Base-by-base conservation (phyloP, 1,140 invertebrate genomes). In the Linepithema humile region DNA sequence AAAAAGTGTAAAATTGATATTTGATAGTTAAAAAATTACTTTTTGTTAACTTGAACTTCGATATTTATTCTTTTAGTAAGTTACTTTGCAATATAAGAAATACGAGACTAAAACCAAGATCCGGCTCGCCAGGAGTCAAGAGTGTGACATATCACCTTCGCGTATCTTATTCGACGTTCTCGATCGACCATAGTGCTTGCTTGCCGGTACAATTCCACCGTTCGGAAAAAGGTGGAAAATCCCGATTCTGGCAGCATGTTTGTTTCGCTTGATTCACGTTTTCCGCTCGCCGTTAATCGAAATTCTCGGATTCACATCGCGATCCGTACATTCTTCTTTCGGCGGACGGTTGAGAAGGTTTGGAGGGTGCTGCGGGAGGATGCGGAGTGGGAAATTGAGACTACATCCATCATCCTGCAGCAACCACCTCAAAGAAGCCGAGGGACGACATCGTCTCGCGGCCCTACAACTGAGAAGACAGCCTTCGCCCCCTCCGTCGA, bases 361-460 rank as follows among this genome's bases (percentile, higher is more conserved):
- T 38, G 50, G 72, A 64, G 32, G 53, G 53, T 20, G 6, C 15
- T n/a, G 38, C n/a, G 29, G 20, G 45, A 26, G 15, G 7, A 67
- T 29, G 35, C 32, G 64, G 55, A 26, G 50, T 40, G 85, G 59
- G 78, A 89, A 88, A 90, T 90, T 88, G 85, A 89, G 86, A 88
- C 88, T 83, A 82, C 89, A 85, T 88, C 78, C 82, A 84, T 88
- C 85, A 84, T 86, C 40, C 85, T 74, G 67, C 40, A 73, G 84
- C 55, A 50, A 40, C 45, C 70, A 59, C 20, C 77, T 90, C 86
- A 89, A 90, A 90, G 89, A 90, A 88, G 75, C 82, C 86, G 84
- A 84, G 88, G 84, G 67, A 50, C 40, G 64, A 55, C 50, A 48
- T 38, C 48, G 59, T 65, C 20, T 15, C 43, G 12, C 15, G 35